Percentiles rank a stretch among this genome's conserved stretches.
Evolutionary conservation across 2,888 invertebrate species (phyloP).

Genomic region (Philaethria dido): DNA sequence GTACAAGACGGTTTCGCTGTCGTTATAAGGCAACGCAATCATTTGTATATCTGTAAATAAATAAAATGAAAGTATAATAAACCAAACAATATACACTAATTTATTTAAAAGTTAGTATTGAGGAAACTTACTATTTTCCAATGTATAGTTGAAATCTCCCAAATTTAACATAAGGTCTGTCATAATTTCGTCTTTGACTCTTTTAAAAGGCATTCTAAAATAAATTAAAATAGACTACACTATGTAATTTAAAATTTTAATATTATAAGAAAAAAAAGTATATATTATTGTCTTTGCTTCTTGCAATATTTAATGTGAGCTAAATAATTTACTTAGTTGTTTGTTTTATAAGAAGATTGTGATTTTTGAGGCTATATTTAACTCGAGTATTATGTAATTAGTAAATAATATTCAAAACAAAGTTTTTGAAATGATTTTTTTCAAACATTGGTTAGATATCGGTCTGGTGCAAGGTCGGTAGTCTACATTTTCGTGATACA

Average conservation of each 20-base stretch:
- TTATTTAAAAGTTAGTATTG: neutral
- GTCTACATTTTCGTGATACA: no score
- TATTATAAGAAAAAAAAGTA: no score
- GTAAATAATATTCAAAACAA: no score
- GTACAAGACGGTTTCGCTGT: conserved; percentile 86
- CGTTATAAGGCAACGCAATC: conserved; percentile 88
- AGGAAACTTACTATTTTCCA: conserved; percentile 58
- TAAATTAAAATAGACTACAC: conserved; percentile 13
- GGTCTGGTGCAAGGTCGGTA: neutral
- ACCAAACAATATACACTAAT: neutral
- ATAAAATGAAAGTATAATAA: conserved; percentile 1
- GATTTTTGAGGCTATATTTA: no score
- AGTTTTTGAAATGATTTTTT: neutral
- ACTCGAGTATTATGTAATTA: no score
- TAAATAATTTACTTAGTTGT: no score
- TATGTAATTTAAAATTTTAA: no score
- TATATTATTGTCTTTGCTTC: no score
- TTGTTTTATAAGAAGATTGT: no score
- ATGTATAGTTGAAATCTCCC: conserved; percentile 62
- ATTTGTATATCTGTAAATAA: conserved; percentile 82
- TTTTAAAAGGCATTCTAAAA: conserved; percentile 83
- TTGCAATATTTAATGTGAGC: no score
- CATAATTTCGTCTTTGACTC: conserved; percentile 60
- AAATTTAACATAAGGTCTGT: conserved; percentile 87
- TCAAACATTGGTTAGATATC: neutral